Conservation (phyloP, 2,797 vertebrate species). For the Phoxinus dragarum region DNA sequence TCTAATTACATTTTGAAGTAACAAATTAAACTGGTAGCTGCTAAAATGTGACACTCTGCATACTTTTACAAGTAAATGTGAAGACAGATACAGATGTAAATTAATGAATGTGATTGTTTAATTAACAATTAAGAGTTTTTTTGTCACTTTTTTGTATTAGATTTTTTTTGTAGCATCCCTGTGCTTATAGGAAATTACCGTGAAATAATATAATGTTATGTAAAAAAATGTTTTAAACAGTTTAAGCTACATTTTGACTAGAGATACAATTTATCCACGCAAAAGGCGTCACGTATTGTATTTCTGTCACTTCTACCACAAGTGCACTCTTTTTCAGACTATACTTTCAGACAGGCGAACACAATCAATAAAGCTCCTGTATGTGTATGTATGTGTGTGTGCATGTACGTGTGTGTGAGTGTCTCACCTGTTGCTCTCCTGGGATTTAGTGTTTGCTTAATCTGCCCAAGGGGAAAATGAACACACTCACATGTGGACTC, state of each 20-base stretch:
- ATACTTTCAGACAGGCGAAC: conserved; percentile 50
- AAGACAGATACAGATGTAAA: conserved; percentile 24
- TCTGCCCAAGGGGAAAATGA: conserved; percentile 81
- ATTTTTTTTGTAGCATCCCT: background rate
- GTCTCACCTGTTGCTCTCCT: conserved; percentile 80
- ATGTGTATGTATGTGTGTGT: conserved; percentile 44
- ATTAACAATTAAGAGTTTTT: conserved; percentile 18
- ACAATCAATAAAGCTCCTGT: conserved; percentile 73
- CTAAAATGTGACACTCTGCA: conserved; percentile 21
- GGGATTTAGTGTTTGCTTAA: conserved; percentile 82
- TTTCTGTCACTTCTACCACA: conserved; percentile 51
- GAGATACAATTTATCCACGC: background rate
- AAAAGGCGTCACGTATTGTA: conserved; percentile 19
- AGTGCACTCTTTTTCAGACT: conserved; percentile 45
- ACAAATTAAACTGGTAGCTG: conserved; percentile 42
- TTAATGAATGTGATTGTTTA: conserved; percentile 27
- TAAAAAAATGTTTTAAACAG: background rate
- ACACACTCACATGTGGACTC: conserved; percentile 79
- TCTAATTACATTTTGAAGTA: conserved; percentile 37
- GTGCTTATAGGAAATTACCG: background rate
- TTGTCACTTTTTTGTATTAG: background rate
- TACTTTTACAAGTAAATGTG: conserved; percentile 14
- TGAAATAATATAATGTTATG: background rate
- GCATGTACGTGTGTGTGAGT: conserved; percentile 35
- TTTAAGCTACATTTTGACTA: background rate